Evolutionary conservation across 2,113 vertebrate species (phyloP).

Genomic region (Scomber scombrus): DNA sequence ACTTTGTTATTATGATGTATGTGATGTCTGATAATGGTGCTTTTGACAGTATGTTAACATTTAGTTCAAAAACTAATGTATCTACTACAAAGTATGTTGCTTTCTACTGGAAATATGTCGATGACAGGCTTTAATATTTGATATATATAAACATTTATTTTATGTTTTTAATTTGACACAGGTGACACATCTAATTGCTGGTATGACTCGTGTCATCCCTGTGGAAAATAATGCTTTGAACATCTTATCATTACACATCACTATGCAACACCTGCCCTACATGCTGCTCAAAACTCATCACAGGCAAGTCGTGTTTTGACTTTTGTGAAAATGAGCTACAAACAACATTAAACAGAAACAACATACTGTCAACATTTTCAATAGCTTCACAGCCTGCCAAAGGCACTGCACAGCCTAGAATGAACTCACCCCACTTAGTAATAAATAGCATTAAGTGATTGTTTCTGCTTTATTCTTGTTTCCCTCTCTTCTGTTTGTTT

Average conservation of each 20-base stretch:
- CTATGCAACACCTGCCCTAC: not conserved
- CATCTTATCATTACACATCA: not conserved
- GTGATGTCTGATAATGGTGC: too few relatives aligned
- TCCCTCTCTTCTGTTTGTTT: not conserved
- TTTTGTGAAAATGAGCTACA: not conserved
- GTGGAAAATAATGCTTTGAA: not conserved
- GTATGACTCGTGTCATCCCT: not conserved
- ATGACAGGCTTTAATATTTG: too few relatives aligned
- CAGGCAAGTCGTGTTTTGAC: not conserved
- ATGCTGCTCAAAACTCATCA: not conserved
- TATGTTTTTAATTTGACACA: too few relatives aligned
- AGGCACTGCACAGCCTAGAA: not conserved
- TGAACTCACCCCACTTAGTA: slow-evolving; percentile 13
- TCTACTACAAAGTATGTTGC: too few relatives aligned
- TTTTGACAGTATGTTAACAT: too few relatives aligned
- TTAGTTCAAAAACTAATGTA: too few relatives aligned
- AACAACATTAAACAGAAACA: not conserved
- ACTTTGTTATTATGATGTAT: too few relatives aligned
- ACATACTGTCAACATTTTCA: not conserved
- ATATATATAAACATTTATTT: too few relatives aligned
- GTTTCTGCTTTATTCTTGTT: slow-evolving; percentile 7
- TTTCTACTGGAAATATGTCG: too few relatives aligned
- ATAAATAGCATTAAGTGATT: slow-evolving; percentile 3
- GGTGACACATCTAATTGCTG: not conserved
- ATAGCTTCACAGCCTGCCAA: not conserved